Conservation (phyloP, 2,113 vertebrate genomes). For the Capra hircus region DNA sequence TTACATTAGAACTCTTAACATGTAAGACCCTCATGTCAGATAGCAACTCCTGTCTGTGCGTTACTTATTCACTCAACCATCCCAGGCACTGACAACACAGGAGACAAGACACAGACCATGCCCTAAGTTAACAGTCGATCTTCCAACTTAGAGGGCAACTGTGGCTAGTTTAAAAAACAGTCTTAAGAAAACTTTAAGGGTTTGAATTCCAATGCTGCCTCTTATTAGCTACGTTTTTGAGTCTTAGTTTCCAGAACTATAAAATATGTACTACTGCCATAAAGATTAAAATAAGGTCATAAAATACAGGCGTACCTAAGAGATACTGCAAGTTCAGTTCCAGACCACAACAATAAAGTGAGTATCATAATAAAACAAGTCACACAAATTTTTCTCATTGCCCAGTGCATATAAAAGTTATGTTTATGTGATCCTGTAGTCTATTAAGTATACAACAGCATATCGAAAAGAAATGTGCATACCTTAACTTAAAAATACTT, state of each 20-base stretch:
- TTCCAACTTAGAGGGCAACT: conserved; percentile 20
- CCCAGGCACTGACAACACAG: not conserved
- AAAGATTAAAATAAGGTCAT: conserved; percentile 20
- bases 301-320: not conserved
- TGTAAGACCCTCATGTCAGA: not conserved
- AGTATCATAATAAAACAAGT: not conserved
- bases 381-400: not conserved
- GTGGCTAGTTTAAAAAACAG: not conserved
- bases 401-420: not conserved
- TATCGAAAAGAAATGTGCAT: not conserved
- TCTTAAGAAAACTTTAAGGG: not conserved
- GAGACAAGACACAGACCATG: not conserved
- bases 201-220: not conserved
- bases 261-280: not conserved
- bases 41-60: not conserved
- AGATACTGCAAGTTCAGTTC: not conserved
- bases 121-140: not conserved
- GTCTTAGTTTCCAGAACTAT: conserved; percentile 27
- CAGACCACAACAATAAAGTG: not conserved
- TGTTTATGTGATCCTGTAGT: not conserved
- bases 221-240: not conserved
- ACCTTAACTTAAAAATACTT: not conserved
- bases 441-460: not conserved
- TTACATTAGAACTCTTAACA: not conserved
- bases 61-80: not conserved